phyloP scores from a whole-genome alignment of 2,797 vertebrate genomes.

The Ctenopoma multispine region DNA sequence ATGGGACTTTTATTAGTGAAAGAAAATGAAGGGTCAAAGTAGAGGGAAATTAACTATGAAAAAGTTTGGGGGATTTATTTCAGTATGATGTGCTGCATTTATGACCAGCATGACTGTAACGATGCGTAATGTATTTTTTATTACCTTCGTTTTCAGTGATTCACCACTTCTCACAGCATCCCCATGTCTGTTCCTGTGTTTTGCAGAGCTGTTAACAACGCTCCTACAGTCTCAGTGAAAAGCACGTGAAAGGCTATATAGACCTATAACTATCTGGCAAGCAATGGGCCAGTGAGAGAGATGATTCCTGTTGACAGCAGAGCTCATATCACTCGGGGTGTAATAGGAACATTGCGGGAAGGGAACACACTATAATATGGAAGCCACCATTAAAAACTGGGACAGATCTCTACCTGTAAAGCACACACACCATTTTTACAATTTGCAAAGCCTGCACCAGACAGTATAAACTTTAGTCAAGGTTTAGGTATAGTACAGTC shows the following conservation, averaged over 20 bases:
- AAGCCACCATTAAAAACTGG: constrained; percentile 48
- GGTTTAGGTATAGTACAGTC: constrained; percentile 43
- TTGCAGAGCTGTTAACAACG: constrained; percentile 54
- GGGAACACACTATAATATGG: constrained; percentile 36
- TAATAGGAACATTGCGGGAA: constrained; percentile 50
- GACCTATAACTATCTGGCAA: constrained; percentile 62
- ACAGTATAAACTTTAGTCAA: constrained; percentile 62
- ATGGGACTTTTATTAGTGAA: constrained; percentile 33
- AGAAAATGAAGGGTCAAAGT: constrained; percentile 20
- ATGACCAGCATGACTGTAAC: neutral
- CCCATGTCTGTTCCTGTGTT: constrained; percentile 29
- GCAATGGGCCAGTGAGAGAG: constrained; percentile 63
- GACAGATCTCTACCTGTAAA: constrained; percentile 17
- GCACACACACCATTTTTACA: constrained; percentile 19
- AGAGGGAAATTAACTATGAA: constrained; percentile 4
- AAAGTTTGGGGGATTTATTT: neutral
- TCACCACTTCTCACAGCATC: constrained; percentile 18
- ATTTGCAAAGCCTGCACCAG: constrained; percentile 26
- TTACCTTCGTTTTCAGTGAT: constrained; percentile 22
- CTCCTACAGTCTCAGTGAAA: constrained; percentile 46
- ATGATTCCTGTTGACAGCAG: constrained; percentile 60
- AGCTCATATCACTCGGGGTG: constrained; percentile 48
- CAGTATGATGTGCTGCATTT: neutral
- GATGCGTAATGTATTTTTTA: neutral
- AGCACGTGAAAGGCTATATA: constrained; percentile 25